A percentile compares a stretch with the other conserved stretches of the same genome.
Conservation (phyloP, 2,888 invertebrate genomes). For the Caenorhabditis becei region DNA sequence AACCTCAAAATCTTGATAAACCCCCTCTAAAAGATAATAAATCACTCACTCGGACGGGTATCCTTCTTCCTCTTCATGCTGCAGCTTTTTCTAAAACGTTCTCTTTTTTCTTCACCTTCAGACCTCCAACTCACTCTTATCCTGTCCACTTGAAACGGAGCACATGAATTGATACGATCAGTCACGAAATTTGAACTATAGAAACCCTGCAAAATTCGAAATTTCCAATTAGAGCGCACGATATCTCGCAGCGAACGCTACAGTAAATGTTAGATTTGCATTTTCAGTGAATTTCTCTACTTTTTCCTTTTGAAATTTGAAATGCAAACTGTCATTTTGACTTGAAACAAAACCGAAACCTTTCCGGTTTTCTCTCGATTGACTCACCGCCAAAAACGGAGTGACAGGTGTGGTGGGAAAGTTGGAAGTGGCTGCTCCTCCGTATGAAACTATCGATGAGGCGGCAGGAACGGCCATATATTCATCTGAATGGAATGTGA, state of each 20-base stretch:
- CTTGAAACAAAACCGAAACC: no score
- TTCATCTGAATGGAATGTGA: slow-evolving; percentile 53
- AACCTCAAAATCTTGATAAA: no score
- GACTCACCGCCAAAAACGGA: slow-evolving; percentile 28
- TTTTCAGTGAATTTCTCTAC: not conserved
- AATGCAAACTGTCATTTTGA: no score
- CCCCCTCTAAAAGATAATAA: not conserved
- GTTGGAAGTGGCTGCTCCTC: slow-evolving; percentile 60
- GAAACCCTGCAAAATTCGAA: slow-evolving; percentile 29
- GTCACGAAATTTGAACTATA: slow-evolving; percentile 40
- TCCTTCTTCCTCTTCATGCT: slow-evolving; percentile 40
- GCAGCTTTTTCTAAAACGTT: slow-evolving; percentile 16
- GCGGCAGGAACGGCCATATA: slow-evolving; percentile 62
- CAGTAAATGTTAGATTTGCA: no score
- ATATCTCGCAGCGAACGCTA: no score
- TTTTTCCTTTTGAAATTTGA: no score
- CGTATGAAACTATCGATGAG: slow-evolving; percentile 67
- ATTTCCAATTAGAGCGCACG: no score
- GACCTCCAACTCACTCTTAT: slow-evolving; percentile 29
- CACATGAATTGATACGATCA: slow-evolving; percentile 47
- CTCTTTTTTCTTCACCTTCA: not conserved
- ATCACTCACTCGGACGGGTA: slow-evolving; percentile 29
- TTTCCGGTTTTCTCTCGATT: not conserved
- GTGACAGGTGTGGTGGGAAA: slow-evolving; percentile 41
- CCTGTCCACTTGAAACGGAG: slow-evolving; percentile 44